Percentiles rank a stretch among this genome's conserved stretches.
These are phyloP conservation scores for Toxostoma redivivum DNA, from an alignment of 2,113 vertebrate genomes.

Conservation along the genomic window DNA sequence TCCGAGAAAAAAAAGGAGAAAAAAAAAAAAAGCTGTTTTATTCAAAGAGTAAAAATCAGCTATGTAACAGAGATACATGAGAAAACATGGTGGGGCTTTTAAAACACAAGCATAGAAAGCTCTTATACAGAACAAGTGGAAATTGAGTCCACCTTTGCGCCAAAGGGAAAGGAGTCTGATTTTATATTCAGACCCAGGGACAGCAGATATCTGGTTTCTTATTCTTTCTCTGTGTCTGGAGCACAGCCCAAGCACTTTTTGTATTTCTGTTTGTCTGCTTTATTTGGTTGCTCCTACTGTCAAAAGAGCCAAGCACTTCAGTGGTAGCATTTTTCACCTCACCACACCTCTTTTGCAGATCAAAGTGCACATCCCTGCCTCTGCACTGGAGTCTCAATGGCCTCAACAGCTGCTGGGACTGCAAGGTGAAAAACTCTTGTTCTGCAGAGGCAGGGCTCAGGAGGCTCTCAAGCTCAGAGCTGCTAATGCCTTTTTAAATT, in stretches of 20 bases:
- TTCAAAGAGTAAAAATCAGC: not conserved
- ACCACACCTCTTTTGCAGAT: not conserved
- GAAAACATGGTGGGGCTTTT: not conserved
- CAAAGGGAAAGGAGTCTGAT: not conserved
- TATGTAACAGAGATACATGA: not conserved
- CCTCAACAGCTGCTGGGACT: not conserved
- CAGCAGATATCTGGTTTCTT: not conserved
- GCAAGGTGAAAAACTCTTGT: not conserved
- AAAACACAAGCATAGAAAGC: not conserved
- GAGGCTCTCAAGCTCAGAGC: not conserved
- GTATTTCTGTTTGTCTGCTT: not conserved
- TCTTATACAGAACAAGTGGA: not conserved
- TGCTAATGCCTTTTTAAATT: not conserved
- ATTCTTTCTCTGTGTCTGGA: not conserved
- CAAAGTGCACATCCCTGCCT: not conserved
- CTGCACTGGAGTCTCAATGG: rapidly evolving
- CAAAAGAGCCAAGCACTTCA: not conserved
- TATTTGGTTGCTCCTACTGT: not conserved
- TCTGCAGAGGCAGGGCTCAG: not conserved
- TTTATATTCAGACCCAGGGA: not conserved
- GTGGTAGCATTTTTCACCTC: not conserved
- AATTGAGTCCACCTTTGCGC: not conserved
- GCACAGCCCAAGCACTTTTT: not conserved
- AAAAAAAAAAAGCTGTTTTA: not conserved
- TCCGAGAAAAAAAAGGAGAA: not conserved